A percentile compares a stretch with the other conserved stretches of the same genome.
These are phyloP conservation scores for Lasioglossum villosulum DNA, from an alignment of 2,888 invertebrate genomes.

Conservation along the genomic window DNA sequence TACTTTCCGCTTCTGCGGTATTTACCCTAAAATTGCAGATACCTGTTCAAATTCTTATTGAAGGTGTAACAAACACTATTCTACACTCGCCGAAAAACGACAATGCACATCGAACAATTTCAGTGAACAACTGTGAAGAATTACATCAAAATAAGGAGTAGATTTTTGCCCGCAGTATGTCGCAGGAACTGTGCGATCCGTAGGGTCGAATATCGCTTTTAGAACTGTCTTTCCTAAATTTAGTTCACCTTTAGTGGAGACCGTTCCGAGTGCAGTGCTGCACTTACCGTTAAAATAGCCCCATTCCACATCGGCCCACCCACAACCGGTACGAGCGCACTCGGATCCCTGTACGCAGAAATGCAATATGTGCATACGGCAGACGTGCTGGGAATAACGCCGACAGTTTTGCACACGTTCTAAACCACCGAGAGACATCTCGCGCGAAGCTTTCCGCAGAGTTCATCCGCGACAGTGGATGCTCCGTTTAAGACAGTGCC, in stretches of 20 bases:
- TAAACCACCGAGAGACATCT: slow-evolving; percentile 20
- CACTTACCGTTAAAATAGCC: slow-evolving; percentile 69
- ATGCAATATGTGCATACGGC: slow-evolving; percentile 72
- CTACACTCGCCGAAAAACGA: no score
- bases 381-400: slow-evolving; percentile 68
- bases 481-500: slow-evolving; percentile 21
- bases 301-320: slow-evolving; percentile 40
- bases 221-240: not conserved
- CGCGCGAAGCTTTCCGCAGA: slow-evolving; percentile 11
- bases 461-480: slow-evolving; percentile 23
- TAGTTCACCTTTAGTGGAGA: not conserved
- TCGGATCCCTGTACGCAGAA: slow-evolving; percentile 54
- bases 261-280: slow-evolving; percentile 26
- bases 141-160: no score
- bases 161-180: no score
- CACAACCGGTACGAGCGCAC: slow-evolving; percentile 30
- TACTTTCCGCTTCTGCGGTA: no score
- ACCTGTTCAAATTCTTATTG: not conserved
- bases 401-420: slow-evolving; percentile 22
- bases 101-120: no score
- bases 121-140: no score
- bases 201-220: not conserved
- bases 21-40: not conserved
- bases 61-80: not conserved
- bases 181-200: not conserved